Evolutionary conservation across 2,888 invertebrate species (phyloP).

Genomic region (Thera britannica): DNA sequence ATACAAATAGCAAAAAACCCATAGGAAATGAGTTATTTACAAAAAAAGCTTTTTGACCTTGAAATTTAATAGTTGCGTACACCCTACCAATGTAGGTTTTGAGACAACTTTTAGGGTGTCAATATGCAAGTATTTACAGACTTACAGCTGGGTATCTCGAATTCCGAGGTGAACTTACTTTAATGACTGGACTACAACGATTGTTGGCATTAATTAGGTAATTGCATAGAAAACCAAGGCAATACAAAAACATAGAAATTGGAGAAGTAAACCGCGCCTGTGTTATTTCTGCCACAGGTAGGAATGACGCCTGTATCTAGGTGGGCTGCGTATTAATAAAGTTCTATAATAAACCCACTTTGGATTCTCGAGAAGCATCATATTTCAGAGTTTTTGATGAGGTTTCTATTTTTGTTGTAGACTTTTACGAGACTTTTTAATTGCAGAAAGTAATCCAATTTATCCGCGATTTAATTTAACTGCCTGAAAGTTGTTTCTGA

Average conservation of each 20-base stretch:
- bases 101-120: no score
- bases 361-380: slow-evolving; percentile 62
- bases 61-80: no score
- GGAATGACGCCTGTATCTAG: slow-evolving; percentile 56
- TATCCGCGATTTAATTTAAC: background rate
- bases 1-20: no score
- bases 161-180: no score
- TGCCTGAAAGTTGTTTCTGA: background rate
- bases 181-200: no score
- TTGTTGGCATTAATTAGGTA: no score
- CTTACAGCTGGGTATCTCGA: no score
- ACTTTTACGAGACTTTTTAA: background rate
- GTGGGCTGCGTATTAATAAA: slow-evolving; percentile 71
- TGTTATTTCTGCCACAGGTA: slow-evolving; percentile 73
- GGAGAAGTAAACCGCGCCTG: slow-evolving; percentile 50
- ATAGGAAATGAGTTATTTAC: no score
- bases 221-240: background rate
- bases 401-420: background rate
- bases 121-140: no score
- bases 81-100: no score
- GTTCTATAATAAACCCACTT: slow-evolving; percentile 66
- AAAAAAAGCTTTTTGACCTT: no score
- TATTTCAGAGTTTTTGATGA: slow-evolving; percentile 53
- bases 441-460: background rate
- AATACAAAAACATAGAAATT: slow-evolving; percentile 37